Evolutionary conservation across 2,113 vertebrate genomes (phyloP).

Genomic region (Ammodytes dubius): DNA sequence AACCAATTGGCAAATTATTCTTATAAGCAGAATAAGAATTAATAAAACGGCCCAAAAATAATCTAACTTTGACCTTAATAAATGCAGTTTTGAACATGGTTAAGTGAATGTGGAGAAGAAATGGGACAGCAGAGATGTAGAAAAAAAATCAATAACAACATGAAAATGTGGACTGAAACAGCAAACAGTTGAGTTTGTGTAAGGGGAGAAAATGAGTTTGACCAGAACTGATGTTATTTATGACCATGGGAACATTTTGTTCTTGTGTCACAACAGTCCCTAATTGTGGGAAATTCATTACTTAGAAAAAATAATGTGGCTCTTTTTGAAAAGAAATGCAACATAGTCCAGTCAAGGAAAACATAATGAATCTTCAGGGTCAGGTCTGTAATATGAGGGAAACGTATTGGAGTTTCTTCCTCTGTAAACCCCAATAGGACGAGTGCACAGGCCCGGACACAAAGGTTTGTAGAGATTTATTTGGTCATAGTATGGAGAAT

Average conservation of each 20-base stretch:
- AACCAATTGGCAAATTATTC: background rate
- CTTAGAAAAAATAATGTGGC: background rate
- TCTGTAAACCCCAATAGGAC: background rate
- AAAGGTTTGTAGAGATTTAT: background rate
- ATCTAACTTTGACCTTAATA: background rate
- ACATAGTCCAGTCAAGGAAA: background rate
- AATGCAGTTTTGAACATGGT: conserved; percentile 3
- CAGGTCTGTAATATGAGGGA: background rate
- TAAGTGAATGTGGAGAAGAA: background rate
- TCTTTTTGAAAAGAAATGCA: conserved; percentile 3
- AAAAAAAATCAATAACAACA: conserved; percentile 29
- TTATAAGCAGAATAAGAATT: background rate
- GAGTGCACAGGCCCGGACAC: background rate
- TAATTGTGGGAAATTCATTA: conserved; percentile 11
- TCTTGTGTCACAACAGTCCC: conserved; percentile 19
- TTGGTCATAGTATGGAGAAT: background rate
- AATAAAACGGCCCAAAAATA: background rate
- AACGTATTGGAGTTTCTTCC: background rate
- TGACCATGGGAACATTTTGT: conserved; percentile 47
- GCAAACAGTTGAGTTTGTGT: conserved; percentile 42
- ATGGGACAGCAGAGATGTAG: background rate
- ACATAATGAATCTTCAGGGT: background rate
- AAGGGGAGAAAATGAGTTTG: conserved; percentile 29
- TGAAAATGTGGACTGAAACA: conserved; percentile 42
- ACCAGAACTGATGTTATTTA: conserved; percentile 34